phyloP scores from a whole-genome alignment of 2,888 invertebrate genomes.

The Caenorhabditis macrosperma region DNA sequence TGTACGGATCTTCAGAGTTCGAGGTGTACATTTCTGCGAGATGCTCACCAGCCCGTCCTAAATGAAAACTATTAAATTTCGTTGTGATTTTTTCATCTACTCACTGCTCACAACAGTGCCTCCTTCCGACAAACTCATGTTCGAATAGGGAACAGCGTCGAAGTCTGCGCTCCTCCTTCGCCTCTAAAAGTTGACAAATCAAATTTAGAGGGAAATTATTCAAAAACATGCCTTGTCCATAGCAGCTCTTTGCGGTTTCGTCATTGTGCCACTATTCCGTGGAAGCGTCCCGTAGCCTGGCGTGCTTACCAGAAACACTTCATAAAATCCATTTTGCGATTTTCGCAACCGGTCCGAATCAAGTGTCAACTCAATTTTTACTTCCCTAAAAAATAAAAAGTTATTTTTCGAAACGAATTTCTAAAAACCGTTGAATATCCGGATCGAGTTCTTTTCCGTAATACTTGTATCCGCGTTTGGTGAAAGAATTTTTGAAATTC shows the following conservation, averaged over 20 bases:
- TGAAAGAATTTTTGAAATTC: slow-evolving; percentile 74
- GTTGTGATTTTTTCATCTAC: neutral
- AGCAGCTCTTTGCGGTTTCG: slow-evolving; percentile 35
- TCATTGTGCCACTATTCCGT: slow-evolving; percentile 63
- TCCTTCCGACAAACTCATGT: slow-evolving; percentile 48
- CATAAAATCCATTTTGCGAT: slow-evolving; percentile 71
- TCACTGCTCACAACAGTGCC: slow-evolving; percentile 56
- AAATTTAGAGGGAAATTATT: neutral
- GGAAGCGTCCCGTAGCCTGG: slow-evolving; percentile 66
- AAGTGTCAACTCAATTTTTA: slow-evolving; percentile 72
- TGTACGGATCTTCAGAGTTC: slow-evolving; percentile 75
- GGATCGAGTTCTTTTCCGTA: slow-evolving; percentile 74
- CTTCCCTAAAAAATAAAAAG: slow-evolving; percentile 66
- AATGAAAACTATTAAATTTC: neutral
- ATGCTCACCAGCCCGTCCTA: slow-evolving; percentile 76
- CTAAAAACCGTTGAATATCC: slow-evolving; percentile 69
- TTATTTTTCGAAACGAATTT: neutral
- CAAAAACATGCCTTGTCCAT: slow-evolving; percentile 29
- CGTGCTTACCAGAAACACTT: slow-evolving; percentile 70
- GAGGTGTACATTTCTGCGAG: slow-evolving; percentile 75
- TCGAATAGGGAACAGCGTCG: slow-evolving; percentile 58
- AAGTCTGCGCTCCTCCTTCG: slow-evolving; percentile 59
- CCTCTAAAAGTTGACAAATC: slow-evolving; percentile 18
- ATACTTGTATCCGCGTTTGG: slow-evolving; percentile 74
- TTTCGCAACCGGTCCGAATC: slow-evolving; percentile 65